Percentiles rank a stretch among this genome's conserved stretches.
Evolutionary conservation across 1,140 invertebrate species (phyloP).

Genomic region (Trichogramma pretiosum): DNA sequence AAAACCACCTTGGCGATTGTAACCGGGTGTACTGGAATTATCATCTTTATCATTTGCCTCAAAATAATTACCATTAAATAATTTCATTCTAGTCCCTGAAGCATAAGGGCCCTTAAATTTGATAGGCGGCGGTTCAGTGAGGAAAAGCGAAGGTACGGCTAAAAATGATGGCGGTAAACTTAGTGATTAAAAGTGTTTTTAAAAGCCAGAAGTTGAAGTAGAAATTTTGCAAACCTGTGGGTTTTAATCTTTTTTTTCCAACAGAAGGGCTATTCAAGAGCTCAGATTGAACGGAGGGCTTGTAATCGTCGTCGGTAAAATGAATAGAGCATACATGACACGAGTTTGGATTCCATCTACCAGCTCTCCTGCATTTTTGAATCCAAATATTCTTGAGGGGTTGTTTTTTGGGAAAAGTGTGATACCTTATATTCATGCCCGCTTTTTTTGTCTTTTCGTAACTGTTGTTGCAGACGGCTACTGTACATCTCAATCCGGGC

Average conservation of each 20-base stretch:
- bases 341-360: slow-evolving; percentile 19
- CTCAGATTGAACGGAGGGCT: background rate
- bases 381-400: slow-evolving; percentile 16
- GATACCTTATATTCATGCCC: slow-evolving; percentile 15
- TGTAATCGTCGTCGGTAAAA: slow-evolving; percentile 18
- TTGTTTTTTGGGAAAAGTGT: slow-evolving; percentile 17
- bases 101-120: no score
- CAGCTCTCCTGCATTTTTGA: slow-evolving; percentile 12
- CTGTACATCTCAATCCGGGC: slow-evolving; percentile 21
- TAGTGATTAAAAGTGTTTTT: background rate
- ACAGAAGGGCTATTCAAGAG: slow-evolving; percentile 5
- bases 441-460: slow-evolving; percentile 15
- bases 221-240: slow-evolving; percentile 7
- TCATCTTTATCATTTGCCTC: no score
- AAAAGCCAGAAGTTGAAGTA: background rate
- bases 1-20: no score
- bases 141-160: slow-evolving; percentile 13
- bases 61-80: no score
- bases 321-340: slow-evolving; percentile 20
- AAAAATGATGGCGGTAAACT: background rate
- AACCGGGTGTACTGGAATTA: no score
- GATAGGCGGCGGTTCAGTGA: slow-evolving; percentile 4
- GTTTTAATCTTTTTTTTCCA: slow-evolving; percentile 8
- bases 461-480: slow-evolving; percentile 18
- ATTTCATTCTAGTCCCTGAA: no score